Conservation (phyloP, 2,888 invertebrate species). For the Chirona hameri region DNA sequence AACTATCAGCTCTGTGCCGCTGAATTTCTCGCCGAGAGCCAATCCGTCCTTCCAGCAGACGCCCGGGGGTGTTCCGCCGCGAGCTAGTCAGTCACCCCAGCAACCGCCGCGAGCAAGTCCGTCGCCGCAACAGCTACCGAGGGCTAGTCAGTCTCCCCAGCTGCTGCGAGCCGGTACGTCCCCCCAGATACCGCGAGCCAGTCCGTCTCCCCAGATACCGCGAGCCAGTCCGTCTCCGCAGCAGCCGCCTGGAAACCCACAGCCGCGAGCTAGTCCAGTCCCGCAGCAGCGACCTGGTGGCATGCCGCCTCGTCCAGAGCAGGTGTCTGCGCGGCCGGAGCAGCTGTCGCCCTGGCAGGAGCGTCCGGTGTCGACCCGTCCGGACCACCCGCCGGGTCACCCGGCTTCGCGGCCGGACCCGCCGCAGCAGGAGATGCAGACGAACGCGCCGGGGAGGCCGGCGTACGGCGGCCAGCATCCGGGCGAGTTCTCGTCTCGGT, state of each 20-base stretch:
- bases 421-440: background rate
- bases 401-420: background rate
- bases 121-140: too few relatives aligned
- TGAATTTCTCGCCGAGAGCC: background rate
- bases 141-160: too few relatives aligned
- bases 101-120: background rate
- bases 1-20: background rate
- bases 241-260: too few relatives aligned
- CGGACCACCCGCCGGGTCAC: background rate
- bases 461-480: background rate
- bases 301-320: too few relatives aligned
- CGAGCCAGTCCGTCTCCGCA: too few relatives aligned
- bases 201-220: too few relatives aligned
- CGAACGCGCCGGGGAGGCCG: background rate
- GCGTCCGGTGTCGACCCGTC: background rate
- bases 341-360: too few relatives aligned
- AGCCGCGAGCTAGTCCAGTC: too few relatives aligned
- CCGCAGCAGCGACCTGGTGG: too few relatives aligned
- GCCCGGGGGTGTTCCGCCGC: background rate
- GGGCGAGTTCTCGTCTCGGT: background rate
- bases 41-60: background rate
- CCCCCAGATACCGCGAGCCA: too few relatives aligned
- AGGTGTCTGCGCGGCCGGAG: too few relatives aligned
- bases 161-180: too few relatives aligned
- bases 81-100: background rate